Percentiles rank a stretch among this genome's conserved stretches.
phyloP scores from a whole-genome alignment of 2,113 vertebrate genomes.

The Australoheros scitulus region DNA sequence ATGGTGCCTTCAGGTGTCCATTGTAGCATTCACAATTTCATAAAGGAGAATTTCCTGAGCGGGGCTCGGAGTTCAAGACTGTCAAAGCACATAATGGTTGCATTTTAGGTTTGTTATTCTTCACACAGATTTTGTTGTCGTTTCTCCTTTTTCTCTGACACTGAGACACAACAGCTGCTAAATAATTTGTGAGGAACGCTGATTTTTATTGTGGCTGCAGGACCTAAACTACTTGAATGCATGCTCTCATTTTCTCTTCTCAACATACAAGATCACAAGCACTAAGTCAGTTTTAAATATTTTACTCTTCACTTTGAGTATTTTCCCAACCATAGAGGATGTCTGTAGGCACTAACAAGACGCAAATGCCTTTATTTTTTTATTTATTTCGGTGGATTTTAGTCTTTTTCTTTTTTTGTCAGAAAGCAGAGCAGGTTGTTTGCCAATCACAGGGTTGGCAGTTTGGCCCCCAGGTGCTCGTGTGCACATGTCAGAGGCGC shows the following conservation, averaged over 20 bases:
- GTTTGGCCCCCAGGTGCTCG: too few relatives aligned
- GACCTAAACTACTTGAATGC: not conserved
- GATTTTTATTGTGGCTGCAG: not conserved
- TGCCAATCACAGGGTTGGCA: too few relatives aligned
- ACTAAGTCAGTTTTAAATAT: not conserved
- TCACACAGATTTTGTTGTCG: not conserved
- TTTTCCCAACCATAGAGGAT: not conserved
- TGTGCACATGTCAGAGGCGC: too few relatives aligned
- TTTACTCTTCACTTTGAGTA: not conserved
- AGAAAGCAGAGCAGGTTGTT: too few relatives aligned
- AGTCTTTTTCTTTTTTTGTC: too few relatives aligned
- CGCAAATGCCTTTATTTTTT: not conserved
- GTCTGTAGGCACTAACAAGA: not conserved
- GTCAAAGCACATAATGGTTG: not conserved
- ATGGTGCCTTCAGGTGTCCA: conserved; percentile 15
- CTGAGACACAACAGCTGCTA: not conserved
- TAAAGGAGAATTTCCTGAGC: not conserved
- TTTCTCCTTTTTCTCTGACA: not conserved
- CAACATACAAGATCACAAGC: not conserved
- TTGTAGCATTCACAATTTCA: not conserved
- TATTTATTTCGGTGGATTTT: not conserved
- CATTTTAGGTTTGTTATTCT: not conserved
- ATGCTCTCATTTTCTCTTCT: not conserved
- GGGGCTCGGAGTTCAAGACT: not conserved
- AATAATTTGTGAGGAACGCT: not conserved